These are phyloP conservation scores for Plebejus melissa DNA, from an alignment of 2,888 invertebrate species.

Conservation along the genomic window DNA sequence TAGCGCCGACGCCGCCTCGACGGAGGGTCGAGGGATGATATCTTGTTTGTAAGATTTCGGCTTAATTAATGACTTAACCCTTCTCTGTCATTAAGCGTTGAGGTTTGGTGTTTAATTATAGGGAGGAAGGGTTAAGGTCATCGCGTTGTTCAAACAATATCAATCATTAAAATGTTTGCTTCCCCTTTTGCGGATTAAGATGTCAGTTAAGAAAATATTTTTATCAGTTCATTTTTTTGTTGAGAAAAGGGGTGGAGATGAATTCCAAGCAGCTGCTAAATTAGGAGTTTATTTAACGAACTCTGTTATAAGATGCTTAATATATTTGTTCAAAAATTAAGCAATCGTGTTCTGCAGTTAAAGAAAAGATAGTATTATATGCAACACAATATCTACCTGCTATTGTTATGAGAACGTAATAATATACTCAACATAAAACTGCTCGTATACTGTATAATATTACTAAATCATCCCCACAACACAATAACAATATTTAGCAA, in stretches of 20 bases:
- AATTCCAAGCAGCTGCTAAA: background rate
- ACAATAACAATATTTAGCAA: background rate
- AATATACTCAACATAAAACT: background rate
- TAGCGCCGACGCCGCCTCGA: constrained; percentile 55
- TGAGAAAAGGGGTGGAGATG: background rate
- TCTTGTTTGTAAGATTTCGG: constrained; percentile 69
- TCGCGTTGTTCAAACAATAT: constrained; percentile 38
- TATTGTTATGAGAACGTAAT: background rate
- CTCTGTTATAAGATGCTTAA: background rate
- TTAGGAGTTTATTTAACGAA: background rate
- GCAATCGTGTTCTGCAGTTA: background rate
- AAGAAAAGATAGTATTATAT: background rate
- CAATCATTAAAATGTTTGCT: constrained; percentile 9
- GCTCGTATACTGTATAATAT: background rate
- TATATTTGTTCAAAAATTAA: background rate
- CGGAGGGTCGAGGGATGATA: constrained; percentile 72
- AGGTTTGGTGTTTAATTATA: constrained; percentile 56
- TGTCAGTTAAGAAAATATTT: background rate
- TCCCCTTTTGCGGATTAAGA: background rate
- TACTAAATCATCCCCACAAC: background rate
- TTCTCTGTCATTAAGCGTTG: constrained; percentile 59
- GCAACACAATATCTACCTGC: background rate
- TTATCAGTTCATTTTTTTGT: background rate
- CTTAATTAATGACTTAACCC: constrained; percentile 71
- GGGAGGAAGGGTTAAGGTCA: constrained; percentile 53